A percentile compares a stretch with the other conserved stretches of the same genome.
Evolutionary conservation across 2,113 vertebrate species (phyloP).

Genomic region (Petaurus breviceps): DNA sequence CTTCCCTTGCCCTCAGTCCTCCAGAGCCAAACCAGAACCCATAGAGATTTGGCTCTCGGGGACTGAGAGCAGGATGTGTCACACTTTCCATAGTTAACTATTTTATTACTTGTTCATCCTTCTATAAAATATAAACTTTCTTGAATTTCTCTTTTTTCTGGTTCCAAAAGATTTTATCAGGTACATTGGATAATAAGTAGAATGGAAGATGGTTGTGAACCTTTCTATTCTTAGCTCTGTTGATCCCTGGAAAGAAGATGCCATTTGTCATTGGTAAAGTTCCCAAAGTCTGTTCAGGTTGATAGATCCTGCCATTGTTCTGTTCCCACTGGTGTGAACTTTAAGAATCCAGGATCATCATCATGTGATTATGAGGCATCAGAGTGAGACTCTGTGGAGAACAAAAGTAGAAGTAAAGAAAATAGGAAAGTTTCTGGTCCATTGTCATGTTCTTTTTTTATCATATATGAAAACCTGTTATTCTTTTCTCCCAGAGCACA

Average conservation of each 20-base stretch:
- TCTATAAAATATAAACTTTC: neutral
- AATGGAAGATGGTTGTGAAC: neutral
- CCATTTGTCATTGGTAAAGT: neutral
- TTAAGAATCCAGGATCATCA: conserved; percentile 41
- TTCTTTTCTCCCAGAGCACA: conserved; percentile 34
- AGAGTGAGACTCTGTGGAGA: neutral
- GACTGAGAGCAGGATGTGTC: neutral
- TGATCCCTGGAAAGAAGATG: neutral
- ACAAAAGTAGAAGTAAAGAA: conserved; percentile 16
- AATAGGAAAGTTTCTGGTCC: conserved; percentile 43
- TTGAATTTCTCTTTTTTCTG: conserved; percentile 18
- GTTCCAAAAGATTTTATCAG: conserved; percentile 12
- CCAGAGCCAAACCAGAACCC: neutral
- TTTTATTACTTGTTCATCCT: conserved; percentile 8
- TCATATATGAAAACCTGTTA: conserved; percentile 58
- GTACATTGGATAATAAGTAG: neutral
- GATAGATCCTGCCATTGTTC: conserved; percentile 14
- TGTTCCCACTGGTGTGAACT: neutral
- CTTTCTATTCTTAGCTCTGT: neutral
- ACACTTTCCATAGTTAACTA: neutral
- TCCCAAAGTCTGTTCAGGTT: neutral
- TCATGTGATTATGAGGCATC: neutral
- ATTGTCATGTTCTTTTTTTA: conserved; percentile 41
- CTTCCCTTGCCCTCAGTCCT: neutral
- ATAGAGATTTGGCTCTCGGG: neutral